phyloP scores from a whole-genome alignment of 2,113 vertebrate species.

The Oreamnos americanus region DNA sequence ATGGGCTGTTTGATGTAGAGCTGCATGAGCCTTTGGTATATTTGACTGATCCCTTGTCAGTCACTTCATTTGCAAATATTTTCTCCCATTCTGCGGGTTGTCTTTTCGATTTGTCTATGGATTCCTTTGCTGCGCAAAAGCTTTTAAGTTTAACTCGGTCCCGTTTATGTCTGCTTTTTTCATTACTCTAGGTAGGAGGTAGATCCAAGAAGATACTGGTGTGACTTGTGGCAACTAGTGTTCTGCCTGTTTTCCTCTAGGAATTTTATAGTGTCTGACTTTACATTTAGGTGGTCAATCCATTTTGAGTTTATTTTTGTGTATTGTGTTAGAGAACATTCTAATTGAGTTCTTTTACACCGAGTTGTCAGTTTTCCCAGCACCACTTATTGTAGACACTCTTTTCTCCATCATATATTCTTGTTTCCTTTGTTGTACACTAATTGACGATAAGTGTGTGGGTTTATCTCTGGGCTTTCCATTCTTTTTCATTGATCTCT shows the following conservation, averaged over 20 bases:
- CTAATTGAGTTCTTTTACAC: not conserved
- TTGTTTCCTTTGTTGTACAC: not conserved
- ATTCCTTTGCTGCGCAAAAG: not conserved
- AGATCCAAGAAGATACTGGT: not conserved
- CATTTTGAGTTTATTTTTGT: not conserved
- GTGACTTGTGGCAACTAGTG: not conserved
- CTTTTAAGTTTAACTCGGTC: not conserved
- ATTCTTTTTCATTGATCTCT: not conserved
- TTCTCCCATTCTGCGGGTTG: not conserved
- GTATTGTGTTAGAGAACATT: not conserved
- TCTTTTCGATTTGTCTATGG: not conserved
- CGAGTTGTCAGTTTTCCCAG: not conserved
- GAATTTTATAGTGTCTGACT: not conserved
- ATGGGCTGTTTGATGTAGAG: not conserved
- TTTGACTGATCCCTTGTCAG: not conserved
- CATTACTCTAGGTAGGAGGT: not conserved
- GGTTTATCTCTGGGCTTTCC: not conserved
- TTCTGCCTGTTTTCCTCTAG: not conserved
- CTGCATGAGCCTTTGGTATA: not conserved
- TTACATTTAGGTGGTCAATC: not conserved
- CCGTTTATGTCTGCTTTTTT: not conserved
- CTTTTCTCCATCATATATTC: not conserved
- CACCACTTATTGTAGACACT: not conserved
- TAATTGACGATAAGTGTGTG: not conserved
- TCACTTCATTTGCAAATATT: not conserved